Percentiles rank a stretch among this genome's conserved stretches.
Evolutionary conservation across 2,113 vertebrate species (phyloP).

Genomic region (Galemys pyrenaicus): DNA sequence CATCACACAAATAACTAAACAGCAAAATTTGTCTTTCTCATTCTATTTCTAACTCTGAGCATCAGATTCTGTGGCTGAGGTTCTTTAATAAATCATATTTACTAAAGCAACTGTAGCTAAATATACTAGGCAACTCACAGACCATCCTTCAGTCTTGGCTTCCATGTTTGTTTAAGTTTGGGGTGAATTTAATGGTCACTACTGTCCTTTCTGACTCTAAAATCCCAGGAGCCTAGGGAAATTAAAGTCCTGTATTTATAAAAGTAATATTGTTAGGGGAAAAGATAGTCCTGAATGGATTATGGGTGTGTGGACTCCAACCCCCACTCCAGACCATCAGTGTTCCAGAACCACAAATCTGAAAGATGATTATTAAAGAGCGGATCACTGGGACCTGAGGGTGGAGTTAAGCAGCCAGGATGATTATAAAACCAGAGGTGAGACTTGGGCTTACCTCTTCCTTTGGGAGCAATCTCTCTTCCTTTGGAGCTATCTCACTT

Average conservation of each 20-base stretch:
- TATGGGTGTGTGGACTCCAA: too few species aligned
- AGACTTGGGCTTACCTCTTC: too few species aligned
- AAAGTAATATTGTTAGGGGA: too few species aligned
- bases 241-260: neutral
- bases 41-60: constrained; percentile 12
- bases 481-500: too few species aligned
- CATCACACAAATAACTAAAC: constrained; percentile 19
- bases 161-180: neutral
- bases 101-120: neutral
- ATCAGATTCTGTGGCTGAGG: neutral
- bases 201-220: neutral
- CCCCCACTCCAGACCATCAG: too few species aligned
- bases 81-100: constrained; percentile 40
- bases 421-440: too few species aligned
- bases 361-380: too few species aligned
- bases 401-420: too few species aligned
- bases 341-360: too few species aligned
- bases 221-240: neutral
- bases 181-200: constrained; percentile 18
- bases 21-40: neutral
- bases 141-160: neutral
- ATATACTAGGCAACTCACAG: neutral
- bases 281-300: too few species aligned
- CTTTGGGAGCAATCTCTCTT: too few species aligned
- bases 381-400: too few species aligned